phyloP scores from a whole-genome alignment of 2,888 invertebrate species.

The Elegia similella region DNA sequence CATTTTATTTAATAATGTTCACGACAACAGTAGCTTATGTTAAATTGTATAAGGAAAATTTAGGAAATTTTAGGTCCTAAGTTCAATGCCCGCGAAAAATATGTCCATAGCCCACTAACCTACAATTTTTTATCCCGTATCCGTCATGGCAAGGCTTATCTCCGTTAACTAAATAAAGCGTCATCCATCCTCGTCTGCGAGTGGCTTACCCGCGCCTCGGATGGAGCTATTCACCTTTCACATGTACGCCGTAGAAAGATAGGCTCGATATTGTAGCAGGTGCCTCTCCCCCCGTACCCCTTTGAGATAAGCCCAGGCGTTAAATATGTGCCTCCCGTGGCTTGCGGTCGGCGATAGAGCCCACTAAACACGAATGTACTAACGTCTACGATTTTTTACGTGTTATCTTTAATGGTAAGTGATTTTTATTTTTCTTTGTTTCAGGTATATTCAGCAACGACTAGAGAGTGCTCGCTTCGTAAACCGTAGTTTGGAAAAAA shows the following conservation, averaged over 20 bases:
- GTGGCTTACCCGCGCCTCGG: conserved; percentile 53
- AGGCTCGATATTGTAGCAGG: conserved; percentile 67
- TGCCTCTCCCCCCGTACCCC: conserved; percentile 43
- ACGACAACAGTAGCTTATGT: no score
- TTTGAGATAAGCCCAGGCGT: conserved; percentile 65
- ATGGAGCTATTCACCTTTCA: conserved; percentile 73
- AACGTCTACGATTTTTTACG: conserved; percentile 40
- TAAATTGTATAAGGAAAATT: no score
- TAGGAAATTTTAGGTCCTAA: neutral
- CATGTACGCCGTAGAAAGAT: conserved; percentile 72
- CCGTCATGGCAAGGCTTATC: conserved; percentile 24
- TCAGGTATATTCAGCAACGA: conserved; percentile 31
- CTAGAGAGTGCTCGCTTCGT: no score
- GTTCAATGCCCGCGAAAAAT: neutral
- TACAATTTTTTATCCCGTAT: conserved; percentile 3
- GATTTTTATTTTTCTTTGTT: conserved; percentile 30
- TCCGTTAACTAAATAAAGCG: conserved; percentile 47
- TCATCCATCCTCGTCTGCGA: conserved; percentile 49
- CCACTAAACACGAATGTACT: conserved; percentile 43
- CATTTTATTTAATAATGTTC: no score
- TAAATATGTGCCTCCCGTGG: conserved; percentile 65
- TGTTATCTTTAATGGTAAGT: conserved; percentile 30
- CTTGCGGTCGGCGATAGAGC: conserved; percentile 50
- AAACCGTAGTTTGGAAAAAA: no score
- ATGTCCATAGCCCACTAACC: neutral